phyloP scores from a whole-genome alignment of 2,888 invertebrate genomes.

The Tanytarsus gracilentus region DNA sequence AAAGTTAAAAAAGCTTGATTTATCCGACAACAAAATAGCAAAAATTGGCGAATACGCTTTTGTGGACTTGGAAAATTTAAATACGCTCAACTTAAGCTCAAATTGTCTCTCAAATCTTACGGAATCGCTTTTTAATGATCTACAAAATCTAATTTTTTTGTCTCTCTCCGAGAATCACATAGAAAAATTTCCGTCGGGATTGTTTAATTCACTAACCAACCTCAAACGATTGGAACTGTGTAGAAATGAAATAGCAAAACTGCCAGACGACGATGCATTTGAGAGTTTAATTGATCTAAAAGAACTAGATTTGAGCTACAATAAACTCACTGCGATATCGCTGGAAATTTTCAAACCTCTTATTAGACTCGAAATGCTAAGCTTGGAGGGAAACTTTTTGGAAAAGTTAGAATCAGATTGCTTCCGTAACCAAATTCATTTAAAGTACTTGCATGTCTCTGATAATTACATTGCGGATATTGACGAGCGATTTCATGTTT shows the following conservation, averaged over 20 bases:
- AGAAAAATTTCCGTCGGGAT: conserved; percentile 20
- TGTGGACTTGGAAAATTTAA: neutral
- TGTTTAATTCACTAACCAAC: conserved; percentile 28
- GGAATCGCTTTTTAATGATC: conserved; percentile 21
- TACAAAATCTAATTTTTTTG: conserved; percentile 27
- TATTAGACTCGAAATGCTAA: conserved; percentile 22
- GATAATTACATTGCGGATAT: conserved; percentile 19
- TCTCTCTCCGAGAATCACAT: conserved; percentile 30
- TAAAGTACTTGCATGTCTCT: conserved; percentile 9
- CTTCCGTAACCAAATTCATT: neutral
- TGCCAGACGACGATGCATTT: conserved; percentile 13
- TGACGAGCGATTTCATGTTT: conserved; percentile 14
- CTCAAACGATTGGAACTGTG: conserved; percentile 30
- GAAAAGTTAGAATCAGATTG: neutral
- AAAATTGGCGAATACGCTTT: conserved; percentile 27
- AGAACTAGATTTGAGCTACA: conserved; percentile 17
- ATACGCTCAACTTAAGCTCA: neutral
- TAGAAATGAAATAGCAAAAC: conserved; percentile 24
- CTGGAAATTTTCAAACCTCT: conserved; percentile 4
- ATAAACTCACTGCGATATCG: neutral
- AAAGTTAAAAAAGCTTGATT: conserved; percentile 28
- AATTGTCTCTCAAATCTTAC: neutral
- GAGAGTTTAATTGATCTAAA: conserved; percentile 15
- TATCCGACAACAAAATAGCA: conserved; percentile 30
- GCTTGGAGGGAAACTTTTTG: conserved; percentile 15